Base-by-base conservation (phyloP, 2,113 vertebrate species). In the Melanerpes aurifrons region DNA sequence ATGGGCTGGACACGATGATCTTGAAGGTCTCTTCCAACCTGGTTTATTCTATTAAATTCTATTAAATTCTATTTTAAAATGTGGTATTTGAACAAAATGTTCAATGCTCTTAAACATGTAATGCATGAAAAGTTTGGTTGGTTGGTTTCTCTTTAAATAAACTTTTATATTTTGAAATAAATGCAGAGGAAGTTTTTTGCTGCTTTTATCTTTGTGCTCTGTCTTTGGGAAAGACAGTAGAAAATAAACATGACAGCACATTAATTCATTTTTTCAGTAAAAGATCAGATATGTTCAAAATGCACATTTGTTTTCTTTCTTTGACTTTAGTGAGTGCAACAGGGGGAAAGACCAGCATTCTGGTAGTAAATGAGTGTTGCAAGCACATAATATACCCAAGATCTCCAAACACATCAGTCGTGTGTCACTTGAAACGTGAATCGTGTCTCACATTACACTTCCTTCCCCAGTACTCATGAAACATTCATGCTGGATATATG, bases 341-440 rank as follows among this genome's bases (percentile, higher is more conserved):
- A 81, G 70, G 25, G 87, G 80, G 69, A 94, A 94, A 87, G 82
- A 93, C 66, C 86, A 82, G 90, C 61, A 90, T 95, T 75, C 62
- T 78, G 73, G 45, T 94, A 83, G 90, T 84, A 91, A 87, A 91
- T 94, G 91, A 94, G 95, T 94, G 87, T 86, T 94, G 87, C 85
- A 86, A 92, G 70, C 90, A 57, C 28, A 29, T 93, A 95, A 95
- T 95, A 94, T 93, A 92, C 82, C 76, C 82, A 45, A 87, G 64
- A 88, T 94, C 85, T 96, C 93, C 61, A 95, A 96, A 93, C 93
- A 81, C 89, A 95, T 96, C 96, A 87, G 80, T 96, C 96, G 92
- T 94, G 69, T 94, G 93, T 95, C 93, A 87, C 87, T 89, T 87
- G 85, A 89, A 91, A 91, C 93, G 92, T 54, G 73, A 94, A 57